Evolutionary conservation across 1,140 invertebrate species (phyloP).

Genomic region (Oedothorax gibbosus): DNA sequence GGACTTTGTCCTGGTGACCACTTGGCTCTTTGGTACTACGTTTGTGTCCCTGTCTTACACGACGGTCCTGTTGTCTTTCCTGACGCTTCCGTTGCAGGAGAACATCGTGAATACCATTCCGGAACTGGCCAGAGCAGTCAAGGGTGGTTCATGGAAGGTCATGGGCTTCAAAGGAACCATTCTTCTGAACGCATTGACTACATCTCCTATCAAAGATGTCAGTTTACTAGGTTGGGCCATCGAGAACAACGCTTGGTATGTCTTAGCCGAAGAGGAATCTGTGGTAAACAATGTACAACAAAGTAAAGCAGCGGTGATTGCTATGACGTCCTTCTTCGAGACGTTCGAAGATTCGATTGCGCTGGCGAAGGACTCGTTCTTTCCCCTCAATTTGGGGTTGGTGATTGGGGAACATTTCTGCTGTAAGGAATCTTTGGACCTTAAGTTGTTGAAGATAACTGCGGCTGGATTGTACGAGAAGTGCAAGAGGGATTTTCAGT

Average conservation of each 20-base stretch:
- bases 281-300: neutral
- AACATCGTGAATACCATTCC: neutral
- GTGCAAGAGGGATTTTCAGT: constrained; percentile 1
- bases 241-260: constrained; percentile 5
- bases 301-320: neutral
- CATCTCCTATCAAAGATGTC: neutral
- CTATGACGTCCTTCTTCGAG: neutral
- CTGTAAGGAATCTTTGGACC: constrained; percentile 13
- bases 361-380: neutral
- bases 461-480: neutral
- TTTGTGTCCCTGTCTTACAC: constrained; percentile 14
- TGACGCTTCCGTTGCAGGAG: constrained; percentile 12
- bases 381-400: neutral
- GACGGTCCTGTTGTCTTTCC: neutral
- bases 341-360: neutral
- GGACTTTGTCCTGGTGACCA: neutral
- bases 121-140: neutral
- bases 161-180: neutral
- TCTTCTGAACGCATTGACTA: neutral
- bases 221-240: neutral
- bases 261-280: neutral
- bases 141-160: neutral
- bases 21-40: neutral
- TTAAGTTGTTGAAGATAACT: neutral
- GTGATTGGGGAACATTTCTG: neutral